Base-by-base conservation (phyloP, 2,113 vertebrate species). In the Grus americana region DNA sequence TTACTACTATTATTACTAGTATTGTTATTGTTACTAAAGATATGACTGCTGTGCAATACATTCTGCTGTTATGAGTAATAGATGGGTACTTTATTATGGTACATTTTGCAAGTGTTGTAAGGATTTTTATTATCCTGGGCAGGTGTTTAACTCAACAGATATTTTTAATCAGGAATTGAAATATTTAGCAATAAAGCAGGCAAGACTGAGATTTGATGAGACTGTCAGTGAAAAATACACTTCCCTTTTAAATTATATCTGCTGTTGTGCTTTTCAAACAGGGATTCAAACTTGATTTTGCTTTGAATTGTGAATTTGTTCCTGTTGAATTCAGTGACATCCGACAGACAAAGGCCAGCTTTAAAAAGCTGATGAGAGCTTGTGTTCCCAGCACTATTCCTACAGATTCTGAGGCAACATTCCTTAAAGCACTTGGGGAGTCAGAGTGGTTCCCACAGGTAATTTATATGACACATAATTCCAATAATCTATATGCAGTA, bases 381-480 rank as follows among this genome's bases (percentile, higher is more conserved):
- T 99, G 99, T 91, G 98, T 99, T 90, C 99, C 99, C 93, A 99
- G 99, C 90, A 98, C 98, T 74, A 98, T 98, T 67, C 98, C 99
- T 15, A 97, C 98, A 1, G 99, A 99, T 92, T 97, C 98, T 0
- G 99, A 99, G 82, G 98, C 99, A 93, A 99, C 99, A 20, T 99
- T 99, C 97, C 98, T 99, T 55, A 99, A 98, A 98, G 98, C 98
- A 4, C 94, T 99, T 81, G 99, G 99, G 95, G 99, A 99, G 66
- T 99, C 99, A 4, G 99, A 99, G 88, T 99, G 99, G 99, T 99
- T 99, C 90, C 97, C 98, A 90, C 99, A 99, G 99, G 99, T 99
- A 98, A 98, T 74, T 86, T 46, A 74, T 96, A 66, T 95, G 87
- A 85, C 73, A 86, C 66, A 49, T 86, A 71, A 66, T 94, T 93